Evolutionary conservation across 2,888 invertebrate genomes (phyloP).

Genomic region (Frankliniella intonsa): DNA sequence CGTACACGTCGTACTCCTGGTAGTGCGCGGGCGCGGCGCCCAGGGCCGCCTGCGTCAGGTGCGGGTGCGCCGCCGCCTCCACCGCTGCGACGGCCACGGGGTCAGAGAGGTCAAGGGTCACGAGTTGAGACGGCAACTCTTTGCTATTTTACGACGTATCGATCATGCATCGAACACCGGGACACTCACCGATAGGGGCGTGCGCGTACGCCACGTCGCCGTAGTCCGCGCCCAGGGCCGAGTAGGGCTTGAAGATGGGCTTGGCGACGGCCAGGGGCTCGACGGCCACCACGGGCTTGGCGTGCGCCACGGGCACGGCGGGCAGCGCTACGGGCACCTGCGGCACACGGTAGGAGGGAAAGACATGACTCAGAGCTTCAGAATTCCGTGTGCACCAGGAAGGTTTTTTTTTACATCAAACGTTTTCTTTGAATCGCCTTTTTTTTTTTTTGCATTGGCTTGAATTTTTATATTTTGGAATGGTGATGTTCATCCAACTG

Average conservation of each 20-base stretch:
- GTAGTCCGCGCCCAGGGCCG: not conserved
- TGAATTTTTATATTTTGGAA: no score
- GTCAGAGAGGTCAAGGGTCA: not conserved
- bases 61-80: not conserved
- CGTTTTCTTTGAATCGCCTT: no score
- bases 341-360: no score
- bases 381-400: no score
- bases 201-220: not conserved
- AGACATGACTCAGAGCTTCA: not conserved
- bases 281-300: not conserved
- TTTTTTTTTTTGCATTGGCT: no score
- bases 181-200: not conserved
- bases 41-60: slow-evolving; percentile 10
- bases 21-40: slow-evolving; percentile 2
- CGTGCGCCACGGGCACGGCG: not conserved
- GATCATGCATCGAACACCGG: no score
- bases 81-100: not conserved
- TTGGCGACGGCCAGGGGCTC: not conserved
- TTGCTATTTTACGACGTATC: no score
- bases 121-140: no score
- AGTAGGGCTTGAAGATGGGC: not conserved
- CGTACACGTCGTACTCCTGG: slow-evolving; percentile 24
- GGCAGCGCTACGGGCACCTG: slow-evolving; percentile 9
- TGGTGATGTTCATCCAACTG: not conserved
- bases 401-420: no score